These are phyloP conservation scores for Adrianichthys oophorus DNA, from an alignment of 2,797 vertebrate species.

Conservation along the genomic window DNA sequence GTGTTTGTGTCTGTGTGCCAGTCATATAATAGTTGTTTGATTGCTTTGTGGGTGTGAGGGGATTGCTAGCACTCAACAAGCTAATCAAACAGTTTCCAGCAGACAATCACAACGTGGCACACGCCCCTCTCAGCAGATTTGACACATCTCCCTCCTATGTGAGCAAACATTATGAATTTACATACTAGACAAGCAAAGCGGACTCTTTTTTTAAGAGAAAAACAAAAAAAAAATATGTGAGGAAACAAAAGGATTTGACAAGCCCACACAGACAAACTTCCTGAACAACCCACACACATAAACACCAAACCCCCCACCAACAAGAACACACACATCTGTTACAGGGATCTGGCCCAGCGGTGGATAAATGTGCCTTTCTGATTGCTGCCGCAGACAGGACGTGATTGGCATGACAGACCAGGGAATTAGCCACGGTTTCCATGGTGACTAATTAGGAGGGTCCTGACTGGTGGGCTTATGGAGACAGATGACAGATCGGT, in stretches of 20 bases:
- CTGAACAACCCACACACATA: slow-evolving; percentile 39
- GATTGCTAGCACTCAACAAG: slow-evolving; percentile 64
- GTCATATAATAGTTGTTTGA: slow-evolving; percentile 62
- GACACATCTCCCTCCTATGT: slow-evolving; percentile 64
- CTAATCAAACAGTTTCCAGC: slow-evolving; percentile 68
- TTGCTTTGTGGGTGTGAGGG: slow-evolving; percentile 61
- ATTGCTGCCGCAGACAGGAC: slow-evolving; percentile 68
- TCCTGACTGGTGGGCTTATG: slow-evolving; percentile 71
- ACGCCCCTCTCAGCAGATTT: slow-evolving; percentile 51
- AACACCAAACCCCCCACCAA: slow-evolving; percentile 27
- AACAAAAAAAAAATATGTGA: slow-evolving; percentile 44
- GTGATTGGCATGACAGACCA: slow-evolving; percentile 74
- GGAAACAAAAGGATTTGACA: slow-evolving; percentile 49
- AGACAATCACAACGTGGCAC: slow-evolving; percentile 65
- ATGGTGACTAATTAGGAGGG: slow-evolving; percentile 77
- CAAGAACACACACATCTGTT: slow-evolving; percentile 56
- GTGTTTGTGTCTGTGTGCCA: slow-evolving; percentile 19
- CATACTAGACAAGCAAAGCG: slow-evolving; percentile 41
- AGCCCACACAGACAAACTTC: slow-evolving; percentile 33
- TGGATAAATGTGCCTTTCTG: slow-evolving; percentile 74
- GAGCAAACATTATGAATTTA: slow-evolving; percentile 57
- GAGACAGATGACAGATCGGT: slow-evolving; percentile 71
- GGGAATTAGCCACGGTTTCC: slow-evolving; percentile 73
- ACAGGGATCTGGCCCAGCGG: slow-evolving; percentile 62
- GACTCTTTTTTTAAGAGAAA: slow-evolving; percentile 33